Evolutionary conservation across 2,888 invertebrate species (phyloP).

Genomic region (Acleris emargana): DNA sequence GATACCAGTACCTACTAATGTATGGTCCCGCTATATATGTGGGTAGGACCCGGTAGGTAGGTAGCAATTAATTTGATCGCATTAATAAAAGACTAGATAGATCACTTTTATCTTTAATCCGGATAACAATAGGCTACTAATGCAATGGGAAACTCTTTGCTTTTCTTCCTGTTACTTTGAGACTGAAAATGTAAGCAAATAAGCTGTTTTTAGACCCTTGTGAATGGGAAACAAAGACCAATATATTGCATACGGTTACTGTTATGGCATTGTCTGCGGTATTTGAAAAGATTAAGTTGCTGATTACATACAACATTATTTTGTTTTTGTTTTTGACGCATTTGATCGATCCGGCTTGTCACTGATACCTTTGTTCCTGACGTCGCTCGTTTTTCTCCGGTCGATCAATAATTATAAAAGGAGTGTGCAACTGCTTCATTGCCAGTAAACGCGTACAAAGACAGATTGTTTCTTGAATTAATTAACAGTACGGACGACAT

Average conservation of each 20-base stretch:
- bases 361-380: constrained; percentile 20
- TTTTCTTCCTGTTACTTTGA: constrained; percentile 37
- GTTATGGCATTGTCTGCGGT: constrained; percentile 50
- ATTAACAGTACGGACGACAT: constrained; percentile 34
- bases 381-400: constrained; percentile 19
- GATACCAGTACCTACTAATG: not conserved
- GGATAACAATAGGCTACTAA: constrained; percentile 47
- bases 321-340: constrained; percentile 41
- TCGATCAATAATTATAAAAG: constrained; percentile 20
- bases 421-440: constrained; percentile 29
- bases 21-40: not conserved
- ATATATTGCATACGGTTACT: constrained; percentile 48
- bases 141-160: constrained; percentile 48
- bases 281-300: constrained; percentile 46
- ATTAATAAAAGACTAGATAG: constrained; percentile 44
- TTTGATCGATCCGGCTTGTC: constrained; percentile 31
- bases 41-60: not conserved
- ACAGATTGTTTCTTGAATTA: constrained; percentile 37
- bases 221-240: constrained; percentile 57
- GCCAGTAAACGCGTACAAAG: constrained; percentile 32
- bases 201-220: constrained; percentile 51
- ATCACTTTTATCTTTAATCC: constrained; percentile 49
- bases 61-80: constrained; percentile 37
- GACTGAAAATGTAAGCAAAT: constrained; percentile 40
- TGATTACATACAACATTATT: constrained; percentile 45